Evolutionary conservation across 1,140 invertebrate species (phyloP), one percentile per base, ranked within the genome.

Genomic region (Trachymyrmex septentrionalis): DNA sequence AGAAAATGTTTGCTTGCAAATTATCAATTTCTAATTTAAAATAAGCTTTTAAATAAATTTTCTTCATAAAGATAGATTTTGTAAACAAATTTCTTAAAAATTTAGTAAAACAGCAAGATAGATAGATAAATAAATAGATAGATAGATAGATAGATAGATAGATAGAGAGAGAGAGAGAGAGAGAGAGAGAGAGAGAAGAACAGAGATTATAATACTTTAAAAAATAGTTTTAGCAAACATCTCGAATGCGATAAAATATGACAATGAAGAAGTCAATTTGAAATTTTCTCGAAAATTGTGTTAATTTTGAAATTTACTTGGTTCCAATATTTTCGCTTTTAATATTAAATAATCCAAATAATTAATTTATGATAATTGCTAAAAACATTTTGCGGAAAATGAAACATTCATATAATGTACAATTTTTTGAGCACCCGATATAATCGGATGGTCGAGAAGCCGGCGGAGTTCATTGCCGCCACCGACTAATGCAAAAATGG

Each of bases 401-500:
- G 3, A 80, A 77, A 63, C n/a, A 19, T 69, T 24, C 9, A 4
- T 55, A 21, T 24, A 57, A 57, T 55, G 4, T 27, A 63, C 12
- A 9, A 73, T 48, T 30, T 75, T 61, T 57, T 30, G 55, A 6
- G 6, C 27, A 75, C 27, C 34, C 57, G 80, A 75, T 84, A 75
- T 84, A 84, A 84, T 30, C 6, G 30, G 61, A 50, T 50, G 3
- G 55, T 50, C 14, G 57, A 84, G 61, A 84, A 63, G 67, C 73
- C 12, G 10, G 9, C 27, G 44, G 63, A 82, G 55, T 84, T 69
- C 55, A 82, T 82, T 73, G 66, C 78, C 67, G 67, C 12, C 38
- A 48, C 55, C 19, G 64, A 81, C 14, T 71, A 50, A 71, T 27
- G 69, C 55, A 75, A 84, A 84, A 84, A 84, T 61, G n/a, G 19